Evolutionary conservation across 2,797 vertebrate species (phyloP).

Genomic region (Macropus fuliginosus): DNA sequence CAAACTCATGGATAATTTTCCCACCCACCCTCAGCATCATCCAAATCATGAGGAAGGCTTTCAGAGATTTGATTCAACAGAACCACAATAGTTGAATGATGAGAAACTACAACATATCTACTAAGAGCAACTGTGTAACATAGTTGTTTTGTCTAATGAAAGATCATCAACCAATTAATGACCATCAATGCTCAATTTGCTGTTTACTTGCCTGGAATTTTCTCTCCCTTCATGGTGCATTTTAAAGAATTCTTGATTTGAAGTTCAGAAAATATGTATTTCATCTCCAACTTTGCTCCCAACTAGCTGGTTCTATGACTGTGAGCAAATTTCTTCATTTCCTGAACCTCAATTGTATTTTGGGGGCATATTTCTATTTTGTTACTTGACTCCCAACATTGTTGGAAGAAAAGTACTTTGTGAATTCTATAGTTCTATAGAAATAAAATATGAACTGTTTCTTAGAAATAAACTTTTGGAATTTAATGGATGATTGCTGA

Average conservation of each 20-base stretch:
- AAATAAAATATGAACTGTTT: not conserved
- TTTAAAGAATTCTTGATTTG: not conserved
- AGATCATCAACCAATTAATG: not conserved
- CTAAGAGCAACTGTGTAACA: fast-evolving
- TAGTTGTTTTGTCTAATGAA: fast-evolving
- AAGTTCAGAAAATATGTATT: not conserved
- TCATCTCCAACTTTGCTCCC: not conserved
- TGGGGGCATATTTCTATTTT: not conserved
- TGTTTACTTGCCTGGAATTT: fast-evolving
- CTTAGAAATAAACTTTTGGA: not conserved
- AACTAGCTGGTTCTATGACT: not conserved
- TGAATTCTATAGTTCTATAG: not conserved
- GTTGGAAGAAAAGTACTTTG: not conserved
- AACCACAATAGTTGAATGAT: no score
- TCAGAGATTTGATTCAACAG: not conserved
- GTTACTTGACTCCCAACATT: not conserved
- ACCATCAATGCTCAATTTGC: fast-evolving
- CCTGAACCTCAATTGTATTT: not conserved
- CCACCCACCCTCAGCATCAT: not conserved
- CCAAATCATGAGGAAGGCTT: not conserved
- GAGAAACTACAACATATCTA: fast-evolving
- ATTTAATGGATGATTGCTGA: not conserved
- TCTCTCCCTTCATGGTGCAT: not conserved
- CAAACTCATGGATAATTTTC: fast-evolving
- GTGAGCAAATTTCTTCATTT: not conserved